Conservation (phyloP, 1,140 invertebrate species). For the Macrosteles quadrilineatus region DNA sequence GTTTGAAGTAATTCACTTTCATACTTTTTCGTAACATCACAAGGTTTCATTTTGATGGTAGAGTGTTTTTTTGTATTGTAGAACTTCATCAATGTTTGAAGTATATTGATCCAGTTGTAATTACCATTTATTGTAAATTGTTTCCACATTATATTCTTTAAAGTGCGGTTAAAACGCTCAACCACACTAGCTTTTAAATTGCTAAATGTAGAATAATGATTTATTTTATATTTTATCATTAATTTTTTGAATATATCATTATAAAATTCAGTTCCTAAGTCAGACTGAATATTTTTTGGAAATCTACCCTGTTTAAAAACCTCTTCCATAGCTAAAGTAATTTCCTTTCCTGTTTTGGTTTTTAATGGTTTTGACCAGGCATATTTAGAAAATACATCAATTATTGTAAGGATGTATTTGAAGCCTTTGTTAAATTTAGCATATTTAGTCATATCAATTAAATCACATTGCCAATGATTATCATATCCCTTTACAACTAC, state of each 20-base stretch:
- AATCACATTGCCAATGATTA: constrained; percentile 41
- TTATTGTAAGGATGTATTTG: constrained; percentile 50
- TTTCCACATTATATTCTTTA: not conserved
- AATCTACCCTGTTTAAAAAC: not conserved
- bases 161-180: not conserved
- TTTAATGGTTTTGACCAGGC: not conserved
- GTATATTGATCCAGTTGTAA: constrained; percentile 6
- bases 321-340: not conserved
- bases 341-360: not conserved
- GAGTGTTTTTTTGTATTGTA: constrained; percentile 18
- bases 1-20: not conserved
- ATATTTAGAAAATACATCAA: constrained; percentile 48
- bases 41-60: constrained; percentile 16
- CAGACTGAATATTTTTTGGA: constrained; percentile 5
- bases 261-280: constrained; percentile 20
- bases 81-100: not conserved
- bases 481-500: constrained; percentile 38
- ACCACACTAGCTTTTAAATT: not conserved
- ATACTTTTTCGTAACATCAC: not conserved
- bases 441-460: constrained; percentile 36
- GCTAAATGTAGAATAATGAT: constrained; percentile 6
- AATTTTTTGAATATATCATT: not conserved
- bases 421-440: constrained; percentile 43
- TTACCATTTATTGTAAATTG: not conserved
- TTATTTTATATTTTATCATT: not conserved